These are phyloP conservation scores for Cynoglossus semilaevis DNA, from an alignment of 2,113 vertebrate species.

Conservation along the genomic window DNA sequence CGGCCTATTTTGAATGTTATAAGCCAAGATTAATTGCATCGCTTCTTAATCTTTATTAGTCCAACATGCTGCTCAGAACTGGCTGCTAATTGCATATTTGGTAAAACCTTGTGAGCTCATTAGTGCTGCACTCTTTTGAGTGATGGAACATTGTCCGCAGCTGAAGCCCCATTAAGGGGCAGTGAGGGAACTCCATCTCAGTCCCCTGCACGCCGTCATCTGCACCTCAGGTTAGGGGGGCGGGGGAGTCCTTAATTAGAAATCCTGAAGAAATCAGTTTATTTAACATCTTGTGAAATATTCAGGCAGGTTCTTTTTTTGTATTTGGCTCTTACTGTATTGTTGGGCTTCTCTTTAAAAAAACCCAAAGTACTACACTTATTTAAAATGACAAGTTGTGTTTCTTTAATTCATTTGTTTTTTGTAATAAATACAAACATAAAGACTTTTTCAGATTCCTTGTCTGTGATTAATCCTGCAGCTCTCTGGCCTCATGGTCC, in stretches of 20 bases:
- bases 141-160: constrained; percentile 43
- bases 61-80: constrained; percentile 16
- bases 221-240: constrained; percentile 2
- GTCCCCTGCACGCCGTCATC: constrained; percentile 14
- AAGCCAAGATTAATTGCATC: background rate
- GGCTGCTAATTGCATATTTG: constrained; percentile 30
- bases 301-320: constrained; percentile 6
- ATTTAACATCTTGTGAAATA: constrained; percentile 60
- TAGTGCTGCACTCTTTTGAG: constrained; percentile 26
- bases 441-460: constrained; percentile 16
- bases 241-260: too few relatives aligned
- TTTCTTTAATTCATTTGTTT: too few relatives aligned
- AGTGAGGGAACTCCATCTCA: constrained; percentile 23
- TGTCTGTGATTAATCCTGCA: constrained; percentile 26
- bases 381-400: too few relatives aligned
- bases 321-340: constrained; percentile 16
- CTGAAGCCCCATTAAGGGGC: constrained; percentile 33
- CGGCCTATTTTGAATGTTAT: constrained; percentile 5
- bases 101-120: constrained; percentile 19
- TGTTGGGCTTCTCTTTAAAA: constrained; percentile 20
- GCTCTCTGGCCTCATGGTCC: constrained; percentile 12
- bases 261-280: too few relatives aligned
- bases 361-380: too few relatives aligned
- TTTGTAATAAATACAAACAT: background rate
- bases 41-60: constrained; percentile 18